A percentile compares a stretch with the other conserved stretches of the same genome.
These are phyloP conservation scores for Piaya cayana DNA, from an alignment of 2,113 vertebrate species.

Conservation along the genomic window DNA sequence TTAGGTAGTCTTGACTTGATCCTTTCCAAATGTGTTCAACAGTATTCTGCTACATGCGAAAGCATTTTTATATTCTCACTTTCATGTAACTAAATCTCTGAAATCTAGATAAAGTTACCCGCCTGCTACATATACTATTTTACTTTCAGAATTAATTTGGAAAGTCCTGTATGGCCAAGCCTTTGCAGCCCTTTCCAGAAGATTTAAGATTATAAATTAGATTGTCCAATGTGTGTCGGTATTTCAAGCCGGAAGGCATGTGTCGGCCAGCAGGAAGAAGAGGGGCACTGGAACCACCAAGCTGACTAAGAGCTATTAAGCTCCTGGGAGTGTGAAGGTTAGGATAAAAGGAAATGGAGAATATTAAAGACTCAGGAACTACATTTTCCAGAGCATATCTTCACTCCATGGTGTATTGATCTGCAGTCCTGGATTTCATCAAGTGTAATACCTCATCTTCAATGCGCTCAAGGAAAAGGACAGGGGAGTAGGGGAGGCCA, in stretches of 20 bases:
- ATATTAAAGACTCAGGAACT: conserved; percentile 66
- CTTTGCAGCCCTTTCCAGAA: background rate
- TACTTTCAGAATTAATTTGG: background rate
- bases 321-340: conserved; percentile 56
- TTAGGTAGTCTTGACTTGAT: conserved; percentile 48
- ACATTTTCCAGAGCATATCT: conserved; percentile 74
- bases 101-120: background rate
- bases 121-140: background rate
- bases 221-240: background rate
- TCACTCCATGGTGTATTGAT: conserved; percentile 44
- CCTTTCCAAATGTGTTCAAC: conserved; percentile 46
- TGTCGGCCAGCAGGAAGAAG: conserved; percentile 67
- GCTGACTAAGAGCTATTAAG: conserved; percentile 53
- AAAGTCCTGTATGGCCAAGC: background rate
- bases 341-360: conserved; percentile 70
- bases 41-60: background rate
- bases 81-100: conserved; percentile 17
- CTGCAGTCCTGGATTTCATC: conserved; percentile 71
- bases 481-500: background rate
- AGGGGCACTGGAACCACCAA: conserved; percentile 56
- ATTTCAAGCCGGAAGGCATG: conserved; percentile 60
- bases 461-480: background rate
- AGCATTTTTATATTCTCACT: conserved; percentile 27
- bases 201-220: conserved; percentile 43
- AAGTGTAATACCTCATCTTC: conserved; percentile 38